Percentiles rank a stretch among this genome's conserved stretches.
Evolutionary conservation across 2,888 invertebrate species (phyloP).

Genomic region (Nephrocerus scutellatus): DNA sequence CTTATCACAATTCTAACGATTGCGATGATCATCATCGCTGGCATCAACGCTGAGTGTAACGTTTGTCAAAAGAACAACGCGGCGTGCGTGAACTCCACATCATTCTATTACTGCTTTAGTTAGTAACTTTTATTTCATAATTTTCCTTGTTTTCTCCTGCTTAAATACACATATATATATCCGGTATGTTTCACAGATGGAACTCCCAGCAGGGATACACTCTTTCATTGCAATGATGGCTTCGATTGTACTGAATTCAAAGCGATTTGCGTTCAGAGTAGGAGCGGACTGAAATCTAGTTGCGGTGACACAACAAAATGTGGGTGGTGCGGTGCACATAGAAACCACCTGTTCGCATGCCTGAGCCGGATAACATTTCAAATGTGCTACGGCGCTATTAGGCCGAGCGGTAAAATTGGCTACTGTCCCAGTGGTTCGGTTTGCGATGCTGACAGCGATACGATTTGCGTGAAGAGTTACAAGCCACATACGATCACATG

Average conservation of each 20-base stretch:
- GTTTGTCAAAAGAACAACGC: conserved; percentile 37
- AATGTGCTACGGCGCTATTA: conserved; percentile 39
- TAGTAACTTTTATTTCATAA: neutral
- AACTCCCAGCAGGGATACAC: conserved; percentile 27
- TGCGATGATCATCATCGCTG: neutral
- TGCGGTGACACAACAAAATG: conserved; percentile 40
- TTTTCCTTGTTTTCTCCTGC: neutral
- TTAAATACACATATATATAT: too few species aligned
- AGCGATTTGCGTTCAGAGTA: conserved; percentile 38
- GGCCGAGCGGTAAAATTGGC: conserved; percentile 32
- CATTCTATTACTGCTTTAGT: conserved; percentile 38
- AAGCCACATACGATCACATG: conserved; percentile 28
- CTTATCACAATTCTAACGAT: too few species aligned
- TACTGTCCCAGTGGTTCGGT: conserved; percentile 32
- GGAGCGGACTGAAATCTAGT: conserved; percentile 30
- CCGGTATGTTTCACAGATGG: conserved; percentile 21
- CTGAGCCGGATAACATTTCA: conserved; percentile 34
- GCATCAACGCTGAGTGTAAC: conserved; percentile 29
- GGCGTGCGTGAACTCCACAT: conserved; percentile 40
- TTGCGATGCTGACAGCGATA: conserved; percentile 33
- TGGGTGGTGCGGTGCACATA: conserved; percentile 38
- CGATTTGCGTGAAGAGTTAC: conserved; percentile 28
- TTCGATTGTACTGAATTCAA: conserved; percentile 33
- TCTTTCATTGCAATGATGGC: conserved; percentile 36
- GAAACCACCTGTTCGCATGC: conserved; percentile 37